phyloP scores from a whole-genome alignment of 2,888 invertebrate genomes.

The Limnephilus auricula region DNA sequence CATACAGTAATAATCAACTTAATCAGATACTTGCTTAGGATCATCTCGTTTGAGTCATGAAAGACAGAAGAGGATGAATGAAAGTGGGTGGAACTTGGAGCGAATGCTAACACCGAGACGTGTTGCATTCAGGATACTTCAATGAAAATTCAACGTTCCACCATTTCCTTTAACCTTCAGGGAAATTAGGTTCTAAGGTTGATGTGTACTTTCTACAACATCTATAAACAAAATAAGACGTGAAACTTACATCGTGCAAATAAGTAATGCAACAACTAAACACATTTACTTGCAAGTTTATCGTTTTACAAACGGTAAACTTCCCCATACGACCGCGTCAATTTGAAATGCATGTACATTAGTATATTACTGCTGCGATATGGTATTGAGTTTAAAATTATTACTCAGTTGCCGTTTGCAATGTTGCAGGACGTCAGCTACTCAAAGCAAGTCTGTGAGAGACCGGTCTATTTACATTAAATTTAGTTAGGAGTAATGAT shows the following conservation, averaged over 20 bases:
- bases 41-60: too few relatives aligned
- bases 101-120: too few relatives aligned
- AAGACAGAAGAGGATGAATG: too few relatives aligned
- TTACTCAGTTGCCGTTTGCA: not conserved
- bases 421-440: not conserved
- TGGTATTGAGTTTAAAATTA: not conserved
- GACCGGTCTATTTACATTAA: not conserved
- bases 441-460: not conserved
- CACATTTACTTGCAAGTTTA: not conserved
- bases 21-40: too few relatives aligned
- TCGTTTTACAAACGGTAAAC: not conserved
- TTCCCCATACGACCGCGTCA: not conserved
- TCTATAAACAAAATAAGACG: not conserved
- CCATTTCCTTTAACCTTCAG: not conserved
- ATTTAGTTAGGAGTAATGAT: not conserved
- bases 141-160: too few relatives aligned
- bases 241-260: not conserved
- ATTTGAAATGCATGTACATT: not conserved
- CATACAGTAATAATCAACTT: too few relatives aligned
- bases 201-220: not conserved
- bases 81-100: too few relatives aligned
- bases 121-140: too few relatives aligned
- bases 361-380: not conserved
- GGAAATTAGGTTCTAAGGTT: not conserved
- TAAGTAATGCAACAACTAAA: not conserved